Percentiles rank a stretch among this genome's conserved stretches.
Evolutionary conservation across 2,797 vertebrate species (phyloP).

Genomic region (Okamejei kenojei): DNA sequence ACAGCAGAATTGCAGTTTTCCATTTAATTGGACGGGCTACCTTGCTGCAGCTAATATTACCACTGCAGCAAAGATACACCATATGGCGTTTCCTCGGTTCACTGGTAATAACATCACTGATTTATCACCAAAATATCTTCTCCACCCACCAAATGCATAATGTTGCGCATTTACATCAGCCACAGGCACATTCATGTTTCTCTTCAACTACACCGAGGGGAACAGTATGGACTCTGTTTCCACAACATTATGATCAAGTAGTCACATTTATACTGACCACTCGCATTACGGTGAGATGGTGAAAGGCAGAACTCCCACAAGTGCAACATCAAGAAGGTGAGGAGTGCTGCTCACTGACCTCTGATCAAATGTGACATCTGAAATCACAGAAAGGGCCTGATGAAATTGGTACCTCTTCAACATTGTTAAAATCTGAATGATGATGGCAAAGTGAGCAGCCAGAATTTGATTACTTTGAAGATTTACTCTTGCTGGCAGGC

Average conservation of each 20-base stretch:
- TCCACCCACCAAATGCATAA: not conserved
- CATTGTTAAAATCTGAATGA: constrained; percentile 3
- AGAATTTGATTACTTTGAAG: not conserved
- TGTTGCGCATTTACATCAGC: constrained; percentile 18
- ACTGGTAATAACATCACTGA: not conserved
- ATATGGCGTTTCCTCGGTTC: not conserved
- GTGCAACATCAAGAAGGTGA: not conserved
- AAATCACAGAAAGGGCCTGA: not conserved
- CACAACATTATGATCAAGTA: not conserved
- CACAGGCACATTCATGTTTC: not conserved
- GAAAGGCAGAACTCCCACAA: not conserved
- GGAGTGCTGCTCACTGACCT: not conserved
- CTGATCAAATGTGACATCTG: not conserved
- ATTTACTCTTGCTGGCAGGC: not conserved
- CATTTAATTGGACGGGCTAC: not conserved
- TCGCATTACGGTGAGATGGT: not conserved
- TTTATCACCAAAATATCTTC: constrained; percentile 30
- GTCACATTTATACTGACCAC: constrained; percentile 22
- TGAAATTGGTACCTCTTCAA: not conserved
- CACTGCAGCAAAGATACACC: not conserved
- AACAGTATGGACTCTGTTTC: not conserved
- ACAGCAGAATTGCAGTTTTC: not conserved
- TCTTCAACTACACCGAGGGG: not conserved
- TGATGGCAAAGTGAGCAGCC: not conserved
- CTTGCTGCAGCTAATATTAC: not conserved